Evolutionary conservation across 2,888 invertebrate genomes (phyloP).

Genomic region (Drosophila falleni): DNA sequence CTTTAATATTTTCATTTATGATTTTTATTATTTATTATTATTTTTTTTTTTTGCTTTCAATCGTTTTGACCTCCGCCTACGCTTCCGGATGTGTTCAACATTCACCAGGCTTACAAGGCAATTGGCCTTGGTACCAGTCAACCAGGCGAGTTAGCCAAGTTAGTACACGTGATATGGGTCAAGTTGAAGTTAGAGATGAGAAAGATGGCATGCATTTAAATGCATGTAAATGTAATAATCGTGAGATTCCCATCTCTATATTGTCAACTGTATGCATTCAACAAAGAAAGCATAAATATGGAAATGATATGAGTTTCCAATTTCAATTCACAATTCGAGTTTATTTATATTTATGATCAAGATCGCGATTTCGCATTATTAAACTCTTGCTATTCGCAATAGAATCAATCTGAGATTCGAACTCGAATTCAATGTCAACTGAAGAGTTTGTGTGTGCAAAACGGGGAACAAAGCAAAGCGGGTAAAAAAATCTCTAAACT

Average conservation of each 20-base stretch:
- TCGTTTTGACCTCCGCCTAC: slow-evolving; percentile 51
- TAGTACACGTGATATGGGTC: slow-evolving; percentile 11
- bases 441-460: slow-evolving; percentile 1
- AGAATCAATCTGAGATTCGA: slow-evolving; percentile 33
- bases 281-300: slow-evolving; percentile 36
- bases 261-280: slow-evolving; percentile 9
- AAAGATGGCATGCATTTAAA: too few species aligned
- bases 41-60: slow-evolving; percentile 5
- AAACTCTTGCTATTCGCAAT: slow-evolving; percentile 23
- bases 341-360: slow-evolving; percentile 37
- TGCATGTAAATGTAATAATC: neutral
- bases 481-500: neutral
- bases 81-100: slow-evolving; percentile 51
- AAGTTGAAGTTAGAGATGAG: neutral
- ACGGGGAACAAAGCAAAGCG: neutral
- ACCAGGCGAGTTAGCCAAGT: neutral
- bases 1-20: neutral
- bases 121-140: slow-evolving; percentile 13
- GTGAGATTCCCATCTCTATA: slow-evolving; percentile 1
- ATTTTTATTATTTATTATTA: neutral
- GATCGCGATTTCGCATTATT: slow-evolving; percentile 19
- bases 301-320: slow-evolving; percentile 36
- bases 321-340: slow-evolving; percentile 5
- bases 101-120: slow-evolving; percentile 37
- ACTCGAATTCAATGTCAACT: slow-evolving; percentile 48